These are phyloP conservation scores for Chelon auratus DNA, from an alignment of 2,797 vertebrate genomes.

Conservation along the genomic window DNA sequence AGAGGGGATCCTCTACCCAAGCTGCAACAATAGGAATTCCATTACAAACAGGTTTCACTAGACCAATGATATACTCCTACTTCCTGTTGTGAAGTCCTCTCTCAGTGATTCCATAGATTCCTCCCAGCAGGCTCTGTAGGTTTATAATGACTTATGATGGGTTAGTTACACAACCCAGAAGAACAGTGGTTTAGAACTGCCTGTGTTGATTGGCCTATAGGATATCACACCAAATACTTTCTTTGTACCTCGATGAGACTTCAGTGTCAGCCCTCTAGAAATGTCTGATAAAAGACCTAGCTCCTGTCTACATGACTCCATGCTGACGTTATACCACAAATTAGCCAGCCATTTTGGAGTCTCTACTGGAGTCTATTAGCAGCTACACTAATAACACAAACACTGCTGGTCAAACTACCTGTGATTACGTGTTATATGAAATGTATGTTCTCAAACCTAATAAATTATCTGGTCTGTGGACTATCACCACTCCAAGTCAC, in stretches of 20 bases:
- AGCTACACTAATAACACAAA: constrained; percentile 7
- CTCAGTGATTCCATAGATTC: constrained; percentile 72
- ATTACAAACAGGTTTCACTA: constrained; percentile 82
- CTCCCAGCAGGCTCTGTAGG: constrained; percentile 66
- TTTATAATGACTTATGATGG: constrained; percentile 64
- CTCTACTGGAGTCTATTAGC: background rate
- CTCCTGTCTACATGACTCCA: constrained; percentile 61
- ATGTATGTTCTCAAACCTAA: too few species aligned
- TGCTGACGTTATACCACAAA: constrained; percentile 58
- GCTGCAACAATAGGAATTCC: constrained; percentile 77
- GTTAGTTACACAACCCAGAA: constrained; percentile 71
- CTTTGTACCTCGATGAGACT: constrained; percentile 68
- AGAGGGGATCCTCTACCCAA: constrained; percentile 76
- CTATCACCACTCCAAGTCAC: too few species aligned
- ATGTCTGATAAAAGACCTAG: constrained; percentile 63
- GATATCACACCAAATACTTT: constrained; percentile 68
- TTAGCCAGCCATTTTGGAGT: constrained; percentile 34
- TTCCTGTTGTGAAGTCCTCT: constrained; percentile 74
- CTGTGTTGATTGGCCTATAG: constrained; percentile 66
- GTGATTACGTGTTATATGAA: background rate
- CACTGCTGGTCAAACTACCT: background rate
- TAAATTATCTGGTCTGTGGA: too few species aligned
- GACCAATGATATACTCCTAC: constrained; percentile 66
- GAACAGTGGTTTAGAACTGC: constrained; percentile 58
- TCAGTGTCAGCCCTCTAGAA: constrained; percentile 77